These are phyloP conservation scores for Andinoacara biseriatus DNA, from an alignment of 2,113 vertebrate genomes.

Conservation along the genomic window DNA sequence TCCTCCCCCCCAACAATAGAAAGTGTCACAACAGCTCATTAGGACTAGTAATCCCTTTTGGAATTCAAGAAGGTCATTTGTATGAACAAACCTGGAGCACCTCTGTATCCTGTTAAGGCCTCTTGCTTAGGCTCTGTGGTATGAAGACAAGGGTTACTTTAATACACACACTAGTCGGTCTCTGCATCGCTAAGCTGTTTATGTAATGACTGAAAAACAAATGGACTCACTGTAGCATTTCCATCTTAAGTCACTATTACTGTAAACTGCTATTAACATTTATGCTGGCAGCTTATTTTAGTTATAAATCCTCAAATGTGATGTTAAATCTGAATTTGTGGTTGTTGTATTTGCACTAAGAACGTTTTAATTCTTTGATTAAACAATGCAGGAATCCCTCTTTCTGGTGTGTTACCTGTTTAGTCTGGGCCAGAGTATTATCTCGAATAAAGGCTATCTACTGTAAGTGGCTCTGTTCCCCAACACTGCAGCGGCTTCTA, in stretches of 20 bases:
- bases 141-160: slow-evolving; percentile 48
- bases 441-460: slow-evolving; percentile 45
- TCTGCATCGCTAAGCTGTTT: slow-evolving; percentile 45
- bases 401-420: slow-evolving; percentile 23
- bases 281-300: slow-evolving; percentile 16
- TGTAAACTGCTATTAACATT: slow-evolving; percentile 11
- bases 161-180: slow-evolving; percentile 30
- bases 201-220: slow-evolving; percentile 33
- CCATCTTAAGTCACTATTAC: background rate
- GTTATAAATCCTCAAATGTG: background rate
- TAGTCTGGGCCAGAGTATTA: slow-evolving; percentile 39
- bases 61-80: slow-evolving; percentile 58
- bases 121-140: slow-evolving; percentile 41
- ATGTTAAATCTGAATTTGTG: background rate
- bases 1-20: background rate
- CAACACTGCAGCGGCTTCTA: slow-evolving; percentile 53
- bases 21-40: slow-evolving; percentile 59
- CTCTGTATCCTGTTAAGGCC: slow-evolving; percentile 30
- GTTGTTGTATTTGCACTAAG: background rate
- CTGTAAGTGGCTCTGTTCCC: slow-evolving; percentile 45
- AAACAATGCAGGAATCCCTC: background rate
- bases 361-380: background rate
- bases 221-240: slow-evolving; percentile 8
- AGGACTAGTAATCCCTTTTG: slow-evolving; percentile 50
- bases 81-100: slow-evolving; percentile 39